These are phyloP conservation scores for Drosophila kepulauana DNA, from an alignment of 1,140 invertebrate genomes.

Conservation along the genomic window DNA sequence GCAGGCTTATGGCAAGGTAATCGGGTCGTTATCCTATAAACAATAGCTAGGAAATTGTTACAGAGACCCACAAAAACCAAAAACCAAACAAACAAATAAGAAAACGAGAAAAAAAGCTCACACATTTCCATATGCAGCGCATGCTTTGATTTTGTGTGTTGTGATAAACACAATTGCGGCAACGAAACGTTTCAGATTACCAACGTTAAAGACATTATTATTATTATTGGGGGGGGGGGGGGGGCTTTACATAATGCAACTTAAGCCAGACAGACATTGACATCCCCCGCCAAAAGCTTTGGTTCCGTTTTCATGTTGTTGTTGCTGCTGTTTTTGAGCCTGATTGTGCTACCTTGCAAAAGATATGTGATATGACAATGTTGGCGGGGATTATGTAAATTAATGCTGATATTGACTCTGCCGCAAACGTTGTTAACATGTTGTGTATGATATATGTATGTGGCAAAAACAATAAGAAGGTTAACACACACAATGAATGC, in stretches of 20 bases:
- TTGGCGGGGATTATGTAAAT: conserved; percentile 58
- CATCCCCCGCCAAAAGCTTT: conserved; percentile 26
- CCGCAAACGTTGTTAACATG: conserved; percentile 31
- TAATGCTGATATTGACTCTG: conserved; percentile 31
- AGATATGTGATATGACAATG: conserved; percentile 19
- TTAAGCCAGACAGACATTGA: conserved; percentile 43
- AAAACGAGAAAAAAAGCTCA: too few species aligned
- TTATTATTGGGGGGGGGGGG: conserved; percentile 28
- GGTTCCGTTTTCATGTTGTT: conserved; percentile 28
- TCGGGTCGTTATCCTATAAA: conserved; percentile 77
- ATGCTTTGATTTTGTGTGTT: conserved; percentile 47
- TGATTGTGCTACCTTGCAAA: background rate
- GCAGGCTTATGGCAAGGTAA: conserved; percentile 55
- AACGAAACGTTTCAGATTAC: conserved; percentile 8
- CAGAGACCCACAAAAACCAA: conserved; percentile 61
- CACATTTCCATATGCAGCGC: conserved; percentile 22
- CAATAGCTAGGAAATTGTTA: conserved; percentile 77
- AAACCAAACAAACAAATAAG: too few species aligned
- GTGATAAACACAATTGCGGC: conserved; percentile 23
- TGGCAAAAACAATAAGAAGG: conserved; percentile 73
- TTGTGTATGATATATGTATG: background rate
- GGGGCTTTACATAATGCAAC: conserved; percentile 27
- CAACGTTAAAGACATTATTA: conserved; percentile 11
- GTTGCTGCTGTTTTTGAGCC: background rate
- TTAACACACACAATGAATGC: conserved; percentile 57